Conservation (phyloP, 1,140 invertebrate genomes). For the Zophobas morio region DNA sequence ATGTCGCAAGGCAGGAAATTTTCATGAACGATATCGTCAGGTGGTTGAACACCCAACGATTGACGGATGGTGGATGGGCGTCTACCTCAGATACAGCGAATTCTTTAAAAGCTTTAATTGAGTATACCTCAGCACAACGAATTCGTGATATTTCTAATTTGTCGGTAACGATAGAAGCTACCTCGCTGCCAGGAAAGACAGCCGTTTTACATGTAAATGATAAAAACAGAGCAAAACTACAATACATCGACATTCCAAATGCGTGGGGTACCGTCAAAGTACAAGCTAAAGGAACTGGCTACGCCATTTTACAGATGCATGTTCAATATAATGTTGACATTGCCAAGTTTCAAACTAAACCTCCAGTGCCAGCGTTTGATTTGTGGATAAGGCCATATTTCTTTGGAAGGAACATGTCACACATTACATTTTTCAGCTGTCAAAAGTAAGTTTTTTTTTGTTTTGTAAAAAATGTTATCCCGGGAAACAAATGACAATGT, state of each 20-base stretch:
- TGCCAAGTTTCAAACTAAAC: conserved; percentile 86
- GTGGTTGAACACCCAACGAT: conserved; percentile 93
- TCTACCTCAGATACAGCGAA: conserved; percentile 92
- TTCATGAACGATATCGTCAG: conserved; percentile 88
- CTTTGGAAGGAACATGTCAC: conserved; percentile 93
- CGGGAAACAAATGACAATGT: too few species aligned
- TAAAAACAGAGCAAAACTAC: conserved; percentile 82
- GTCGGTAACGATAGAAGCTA: conserved; percentile 86
- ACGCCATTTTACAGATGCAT: conserved; percentile 92
- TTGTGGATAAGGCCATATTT: conserved; percentile 81
- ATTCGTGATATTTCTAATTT: conserved; percentile 91
- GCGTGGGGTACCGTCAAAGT: conserved; percentile 95
- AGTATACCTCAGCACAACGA: conserved; percentile 89
- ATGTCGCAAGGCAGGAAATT: conserved; percentile 86
- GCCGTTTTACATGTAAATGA: conserved; percentile 78
- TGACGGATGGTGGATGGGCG: conserved; percentile 95
- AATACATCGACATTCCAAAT: conserved; percentile 87
- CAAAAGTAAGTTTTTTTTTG: conserved; percentile 75
- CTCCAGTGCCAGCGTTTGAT: conserved; percentile 85
- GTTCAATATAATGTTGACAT: conserved; percentile 97
- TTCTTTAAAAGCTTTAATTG: conserved; percentile 90
- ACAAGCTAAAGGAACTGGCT: conserved; percentile 90
- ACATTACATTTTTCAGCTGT: conserved; percentile 87
- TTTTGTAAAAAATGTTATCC: too few species aligned
- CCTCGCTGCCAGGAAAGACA: conserved; percentile 77